Conservation (phyloP, 2,113 vertebrate species). For the Fulmarus glacialis region DNA sequence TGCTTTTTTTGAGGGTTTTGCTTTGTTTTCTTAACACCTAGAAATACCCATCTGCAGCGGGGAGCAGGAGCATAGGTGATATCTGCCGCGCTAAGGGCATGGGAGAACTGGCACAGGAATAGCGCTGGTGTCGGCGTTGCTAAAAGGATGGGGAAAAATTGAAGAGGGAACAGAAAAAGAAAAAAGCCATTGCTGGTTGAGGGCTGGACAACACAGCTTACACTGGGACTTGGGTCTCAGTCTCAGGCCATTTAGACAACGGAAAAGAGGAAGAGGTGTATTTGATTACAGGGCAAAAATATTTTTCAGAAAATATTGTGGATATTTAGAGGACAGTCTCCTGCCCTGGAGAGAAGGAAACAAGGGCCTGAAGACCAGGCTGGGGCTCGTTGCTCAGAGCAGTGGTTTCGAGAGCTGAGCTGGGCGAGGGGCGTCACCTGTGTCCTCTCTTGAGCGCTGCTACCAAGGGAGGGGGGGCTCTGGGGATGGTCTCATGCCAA, state of each 20-base stretch:
- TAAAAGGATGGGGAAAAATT: neutral
- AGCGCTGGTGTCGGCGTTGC: fast-evolving
- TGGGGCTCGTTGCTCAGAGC: neutral
- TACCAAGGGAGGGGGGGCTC: neutral
- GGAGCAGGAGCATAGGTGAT: neutral
- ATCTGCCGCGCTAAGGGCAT: neutral
- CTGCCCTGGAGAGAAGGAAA: neutral
- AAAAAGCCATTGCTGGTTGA: neutral
- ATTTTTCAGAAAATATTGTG: neutral
- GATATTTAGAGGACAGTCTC: neutral
- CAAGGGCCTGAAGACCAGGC: neutral
- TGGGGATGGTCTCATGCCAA: neutral
- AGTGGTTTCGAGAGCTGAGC: fast-evolving
- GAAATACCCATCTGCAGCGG: neutral
- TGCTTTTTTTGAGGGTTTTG: neutral
- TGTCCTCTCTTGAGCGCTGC: neutral
- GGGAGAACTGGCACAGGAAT: neutral
- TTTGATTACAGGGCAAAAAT: neutral
- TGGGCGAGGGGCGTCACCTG: fast-evolving
- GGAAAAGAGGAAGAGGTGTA: neutral
- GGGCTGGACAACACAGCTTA: neutral
- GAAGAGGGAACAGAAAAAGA: neutral
- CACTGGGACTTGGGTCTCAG: neutral
- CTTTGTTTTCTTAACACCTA: neutral
- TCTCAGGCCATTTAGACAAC: neutral